phyloP scores from a whole-genome alignment of 2,888 invertebrate species.

The Amphipyra berbera region DNA sequence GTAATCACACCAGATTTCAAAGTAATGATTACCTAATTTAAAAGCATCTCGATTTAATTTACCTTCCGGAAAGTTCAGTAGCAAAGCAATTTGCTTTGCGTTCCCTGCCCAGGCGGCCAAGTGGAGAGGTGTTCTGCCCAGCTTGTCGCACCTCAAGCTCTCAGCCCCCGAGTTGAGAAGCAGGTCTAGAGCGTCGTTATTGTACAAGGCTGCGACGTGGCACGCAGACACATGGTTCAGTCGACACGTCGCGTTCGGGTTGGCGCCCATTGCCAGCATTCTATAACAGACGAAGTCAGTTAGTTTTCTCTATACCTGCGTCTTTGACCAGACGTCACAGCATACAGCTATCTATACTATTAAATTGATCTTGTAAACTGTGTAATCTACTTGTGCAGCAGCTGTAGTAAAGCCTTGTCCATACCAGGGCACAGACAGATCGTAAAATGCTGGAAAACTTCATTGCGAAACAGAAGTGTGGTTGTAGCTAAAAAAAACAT shows the following conservation, averaged over 20 bases:
- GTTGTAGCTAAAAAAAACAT: too few species aligned
- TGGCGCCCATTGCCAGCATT: slow-evolving; percentile 52
- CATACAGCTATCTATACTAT: background rate
- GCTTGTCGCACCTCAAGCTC: slow-evolving; percentile 65
- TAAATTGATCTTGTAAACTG: too few species aligned
- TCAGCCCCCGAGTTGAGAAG: slow-evolving; percentile 70
- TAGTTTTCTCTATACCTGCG: background rate
- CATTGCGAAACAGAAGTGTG: too few species aligned
- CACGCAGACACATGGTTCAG: slow-evolving; percentile 54
- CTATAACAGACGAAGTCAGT: slow-evolving; percentile 11
- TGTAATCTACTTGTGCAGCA: too few species aligned
- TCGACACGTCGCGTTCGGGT: slow-evolving; percentile 60
- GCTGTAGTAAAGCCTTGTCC: too few species aligned
- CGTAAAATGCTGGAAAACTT: too few species aligned
- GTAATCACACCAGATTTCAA: too few species aligned
- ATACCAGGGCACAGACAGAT: too few species aligned
- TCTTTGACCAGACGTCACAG: background rate
- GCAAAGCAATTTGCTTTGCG: slow-evolving; percentile 62
- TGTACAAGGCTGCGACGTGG: slow-evolving; percentile 74
- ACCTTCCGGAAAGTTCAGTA: slow-evolving; percentile 64
- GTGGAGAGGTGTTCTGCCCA: slow-evolving; percentile 78
- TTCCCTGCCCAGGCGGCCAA: slow-evolving; percentile 75
- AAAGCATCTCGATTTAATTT: background rate
- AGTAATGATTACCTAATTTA: too few species aligned
- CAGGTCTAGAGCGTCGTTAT: slow-evolving; percentile 65